Percentiles rank a stretch among this genome's conserved stretches.
Conservation (phyloP, 1,140 invertebrate species). For the Geopemphigus sp. region DNA sequence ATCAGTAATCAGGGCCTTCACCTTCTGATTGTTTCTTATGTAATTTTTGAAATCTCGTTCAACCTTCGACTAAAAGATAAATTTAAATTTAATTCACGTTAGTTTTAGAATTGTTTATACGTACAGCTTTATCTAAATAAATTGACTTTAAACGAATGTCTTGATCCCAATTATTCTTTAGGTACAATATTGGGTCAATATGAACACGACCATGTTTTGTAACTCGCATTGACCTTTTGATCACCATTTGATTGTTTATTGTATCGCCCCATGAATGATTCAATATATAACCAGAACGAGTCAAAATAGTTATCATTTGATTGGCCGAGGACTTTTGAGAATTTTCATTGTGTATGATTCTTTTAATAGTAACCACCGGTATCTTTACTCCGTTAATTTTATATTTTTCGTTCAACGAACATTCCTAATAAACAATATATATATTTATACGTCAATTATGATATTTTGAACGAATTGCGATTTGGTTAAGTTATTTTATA, state of each 20-base stretch:
- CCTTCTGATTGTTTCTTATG: neutral
- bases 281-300: conserved; percentile 22
- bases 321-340: neutral
- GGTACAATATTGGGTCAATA: neutral
- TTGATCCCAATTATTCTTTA: conserved; percentile 14
- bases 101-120: neutral
- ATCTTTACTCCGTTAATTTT: neutral
- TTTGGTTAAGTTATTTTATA: neutral
- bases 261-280: conserved; percentile 29
- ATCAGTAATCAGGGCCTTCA: conserved; percentile 2
- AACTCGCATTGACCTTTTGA: neutral
- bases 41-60: conserved; percentile 2
- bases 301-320: conserved; percentile 9
- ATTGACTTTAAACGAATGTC: conserved; percentile 24
- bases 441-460: too few relatives aligned
- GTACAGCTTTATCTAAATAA: conserved; percentile 20
- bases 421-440: neutral
- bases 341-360: neutral
- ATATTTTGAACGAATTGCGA: neutral
- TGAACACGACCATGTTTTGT: neutral
- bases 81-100: neutral
- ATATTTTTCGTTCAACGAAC: conserved; percentile 12
- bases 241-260: neutral
- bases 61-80: neutral
- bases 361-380: conserved; percentile 14